A percentile compares a stretch with the other conserved stretches of the same genome.
These are phyloP conservation scores for Menidia menidia DNA, from an alignment of 2,797 vertebrate genomes.

Conservation along the genomic window DNA sequence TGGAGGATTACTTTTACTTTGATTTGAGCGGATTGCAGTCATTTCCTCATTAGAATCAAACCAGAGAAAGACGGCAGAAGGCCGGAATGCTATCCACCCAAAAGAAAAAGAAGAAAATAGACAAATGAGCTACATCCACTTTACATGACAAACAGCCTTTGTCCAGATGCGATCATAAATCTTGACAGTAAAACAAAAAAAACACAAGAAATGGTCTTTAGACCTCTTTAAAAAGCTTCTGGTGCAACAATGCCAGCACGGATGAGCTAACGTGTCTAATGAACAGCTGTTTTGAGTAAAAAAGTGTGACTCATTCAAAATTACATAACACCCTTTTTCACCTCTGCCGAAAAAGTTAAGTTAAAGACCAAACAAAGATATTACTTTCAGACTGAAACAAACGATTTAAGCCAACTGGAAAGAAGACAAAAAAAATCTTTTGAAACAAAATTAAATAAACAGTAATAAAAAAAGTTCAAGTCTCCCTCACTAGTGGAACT, in stretches of 20 bases:
- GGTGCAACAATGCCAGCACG: not conserved
- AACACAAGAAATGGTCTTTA: not conserved
- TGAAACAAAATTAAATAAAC: no score
- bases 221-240: conserved; percentile 8
- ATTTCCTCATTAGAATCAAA: conserved; percentile 51
- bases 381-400: not conserved
- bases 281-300: not conserved
- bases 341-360: not conserved
- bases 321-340: not conserved
- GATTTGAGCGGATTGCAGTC: conserved; percentile 43
- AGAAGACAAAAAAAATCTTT: no score
- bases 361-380: not conserved
- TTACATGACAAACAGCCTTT: conserved; percentile 37
- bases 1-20: conserved; percentile 43
- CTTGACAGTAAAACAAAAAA: not conserved
- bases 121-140: conserved; percentile 51
- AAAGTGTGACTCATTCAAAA: not conserved
- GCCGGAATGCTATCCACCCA: conserved; percentile 32
- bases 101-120: conserved; percentile 50
- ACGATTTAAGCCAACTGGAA: no score
- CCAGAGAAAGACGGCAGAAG: conserved; percentile 40
- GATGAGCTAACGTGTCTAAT: not conserved
- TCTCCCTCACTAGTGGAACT: not conserved
- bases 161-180: conserved; percentile 10
- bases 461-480: no score